These are phyloP conservation scores for Hypocryptadius cinnamomeus DNA, from an alignment of 2,113 vertebrate species.

Conservation along the genomic window DNA sequence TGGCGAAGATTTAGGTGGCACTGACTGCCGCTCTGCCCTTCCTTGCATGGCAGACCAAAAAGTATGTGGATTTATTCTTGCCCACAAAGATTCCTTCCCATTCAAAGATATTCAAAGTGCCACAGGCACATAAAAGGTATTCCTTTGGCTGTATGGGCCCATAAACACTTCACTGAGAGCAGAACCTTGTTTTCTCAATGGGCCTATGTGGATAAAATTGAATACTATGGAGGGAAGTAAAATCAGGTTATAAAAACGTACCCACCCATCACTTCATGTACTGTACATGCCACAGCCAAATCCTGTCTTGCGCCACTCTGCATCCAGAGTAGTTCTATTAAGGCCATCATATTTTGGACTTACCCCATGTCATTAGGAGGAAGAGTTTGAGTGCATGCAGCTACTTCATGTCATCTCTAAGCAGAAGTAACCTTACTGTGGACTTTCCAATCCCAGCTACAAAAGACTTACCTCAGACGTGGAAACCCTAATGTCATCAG, in stretches of 20 bases:
- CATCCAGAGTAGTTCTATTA: not conserved
- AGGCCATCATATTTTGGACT: not conserved
- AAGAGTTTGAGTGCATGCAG: not conserved
- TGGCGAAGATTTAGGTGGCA: slow-evolving; percentile 51
- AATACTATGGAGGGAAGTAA: slow-evolving; percentile 51
- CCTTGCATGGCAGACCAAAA: slow-evolving; percentile 55
- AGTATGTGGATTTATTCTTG: slow-evolving; percentile 57
- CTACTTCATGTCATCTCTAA: not conserved
- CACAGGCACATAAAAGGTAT: slow-evolving; percentile 51
- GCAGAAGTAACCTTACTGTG: not conserved
- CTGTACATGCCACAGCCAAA: not conserved
- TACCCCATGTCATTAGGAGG: not conserved
- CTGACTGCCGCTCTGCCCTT: slow-evolving; percentile 53
- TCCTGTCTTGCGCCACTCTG: accelerated
- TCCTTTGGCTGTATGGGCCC: slow-evolving; percentile 44
- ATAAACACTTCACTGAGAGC: slow-evolving; percentile 58
- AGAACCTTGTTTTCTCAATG: slow-evolving; percentile 62
- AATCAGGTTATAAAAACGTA: slow-evolving; percentile 45
- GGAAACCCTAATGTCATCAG: not conserved
- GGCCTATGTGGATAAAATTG: slow-evolving; percentile 48
- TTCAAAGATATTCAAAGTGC: slow-evolving; percentile 65
- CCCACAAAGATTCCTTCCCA: slow-evolving; percentile 55
- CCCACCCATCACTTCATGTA: slow-evolving; percentile 35
- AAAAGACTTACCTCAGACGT: not conserved
- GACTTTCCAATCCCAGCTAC: not conserved